Conservation (phyloP, 2,113 vertebrate species). For the Elephantulus edwardii region DNA sequence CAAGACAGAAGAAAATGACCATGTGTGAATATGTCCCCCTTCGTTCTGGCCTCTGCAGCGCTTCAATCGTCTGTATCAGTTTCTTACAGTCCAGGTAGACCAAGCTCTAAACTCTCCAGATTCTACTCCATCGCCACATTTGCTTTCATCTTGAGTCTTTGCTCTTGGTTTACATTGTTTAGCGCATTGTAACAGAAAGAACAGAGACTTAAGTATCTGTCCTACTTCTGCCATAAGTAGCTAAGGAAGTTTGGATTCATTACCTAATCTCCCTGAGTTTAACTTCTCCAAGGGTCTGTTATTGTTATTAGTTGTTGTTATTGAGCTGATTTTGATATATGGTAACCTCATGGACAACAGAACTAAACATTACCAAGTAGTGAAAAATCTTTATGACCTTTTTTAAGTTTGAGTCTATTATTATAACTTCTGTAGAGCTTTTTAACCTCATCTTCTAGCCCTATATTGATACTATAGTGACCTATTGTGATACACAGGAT, state of each 20-base stretch:
- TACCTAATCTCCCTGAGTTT: neutral
- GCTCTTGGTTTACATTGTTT: neutral
- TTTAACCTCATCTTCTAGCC: neutral
- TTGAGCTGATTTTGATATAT: neutral
- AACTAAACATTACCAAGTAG: neutral
- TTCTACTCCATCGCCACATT: neutral
- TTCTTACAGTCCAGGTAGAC: neutral
- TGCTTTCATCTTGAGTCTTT: neutral
- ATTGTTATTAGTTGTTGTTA: neutral
- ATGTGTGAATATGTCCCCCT: neutral
- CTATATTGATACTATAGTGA: neutral
- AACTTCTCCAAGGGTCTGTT: neutral
- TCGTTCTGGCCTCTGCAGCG: neutral
- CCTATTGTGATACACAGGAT: neutral
- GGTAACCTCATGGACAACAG: neutral
- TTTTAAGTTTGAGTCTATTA: neutral
- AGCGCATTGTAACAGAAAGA: neutral
- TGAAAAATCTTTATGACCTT: neutral
- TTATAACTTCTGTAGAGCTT: neutral
- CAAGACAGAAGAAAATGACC: neutral
- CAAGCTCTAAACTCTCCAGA: neutral
- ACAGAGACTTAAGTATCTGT: neutral
- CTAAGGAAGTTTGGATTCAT: neutral
- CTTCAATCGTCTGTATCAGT: neutral
- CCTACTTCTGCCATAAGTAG: neutral